phyloP scores from a whole-genome alignment of 1,140 invertebrate genomes.

The Hylaeus volcanicus region DNA sequence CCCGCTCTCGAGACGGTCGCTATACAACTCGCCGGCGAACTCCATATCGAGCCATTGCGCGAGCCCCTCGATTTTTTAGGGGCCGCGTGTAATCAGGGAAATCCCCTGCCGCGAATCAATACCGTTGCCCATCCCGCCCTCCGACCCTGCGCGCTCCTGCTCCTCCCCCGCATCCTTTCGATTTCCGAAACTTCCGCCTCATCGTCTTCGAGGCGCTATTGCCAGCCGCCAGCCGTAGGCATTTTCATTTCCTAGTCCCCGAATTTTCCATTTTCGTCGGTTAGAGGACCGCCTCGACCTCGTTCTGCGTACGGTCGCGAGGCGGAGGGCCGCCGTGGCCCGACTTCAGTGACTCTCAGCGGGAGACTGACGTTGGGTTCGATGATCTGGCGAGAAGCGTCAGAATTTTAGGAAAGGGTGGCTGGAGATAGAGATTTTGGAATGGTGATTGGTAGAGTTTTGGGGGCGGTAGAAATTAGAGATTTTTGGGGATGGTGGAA shows the following conservation, averaged over 20 bases:
- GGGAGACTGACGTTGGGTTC: too few species aligned
- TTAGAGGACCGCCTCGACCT: neutral
- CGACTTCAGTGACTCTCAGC: too few species aligned
- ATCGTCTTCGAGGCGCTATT: conserved; percentile 64
- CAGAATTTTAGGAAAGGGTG: too few species aligned
- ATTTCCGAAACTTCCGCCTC: conserved; percentile 57
- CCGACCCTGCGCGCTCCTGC: neutral
- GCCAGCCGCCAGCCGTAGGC: conserved; percentile 58
- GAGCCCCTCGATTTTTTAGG: neutral
- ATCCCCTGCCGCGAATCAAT: conserved; percentile 60
- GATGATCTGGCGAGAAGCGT: too few species aligned
- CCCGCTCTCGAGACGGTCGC: conserved; percentile 31
- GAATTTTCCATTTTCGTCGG: conserved; percentile 65
- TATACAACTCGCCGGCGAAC: neutral
- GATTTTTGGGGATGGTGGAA: too few species aligned
- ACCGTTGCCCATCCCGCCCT: conserved; percentile 28
- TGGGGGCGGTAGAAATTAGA: too few species aligned
- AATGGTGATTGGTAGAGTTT: too few species aligned
- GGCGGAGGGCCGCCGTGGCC: too few species aligned
- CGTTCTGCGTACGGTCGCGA: neutral
- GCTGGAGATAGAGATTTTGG: too few species aligned
- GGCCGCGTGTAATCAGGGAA: conserved; percentile 51
- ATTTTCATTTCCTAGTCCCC: conserved; percentile 65
- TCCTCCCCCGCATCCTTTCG: conserved; percentile 46
- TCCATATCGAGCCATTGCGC: conserved; percentile 11